Conservation (phyloP, 2,888 invertebrate genomes). For the Himalopsyche kuldschensis region DNA sequence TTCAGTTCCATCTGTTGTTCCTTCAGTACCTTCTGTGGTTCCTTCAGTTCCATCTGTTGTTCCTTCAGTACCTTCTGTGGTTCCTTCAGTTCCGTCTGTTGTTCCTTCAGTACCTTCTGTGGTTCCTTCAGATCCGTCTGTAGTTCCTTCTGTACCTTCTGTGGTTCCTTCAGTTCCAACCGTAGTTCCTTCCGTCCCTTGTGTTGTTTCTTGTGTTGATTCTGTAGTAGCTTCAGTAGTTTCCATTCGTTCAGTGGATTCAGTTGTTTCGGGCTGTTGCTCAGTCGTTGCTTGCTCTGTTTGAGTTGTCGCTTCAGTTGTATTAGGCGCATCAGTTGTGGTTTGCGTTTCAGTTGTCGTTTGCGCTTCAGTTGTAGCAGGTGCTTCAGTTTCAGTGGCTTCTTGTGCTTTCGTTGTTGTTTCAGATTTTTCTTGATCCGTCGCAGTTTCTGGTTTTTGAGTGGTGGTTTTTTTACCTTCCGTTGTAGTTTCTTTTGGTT, state of each 20-base stretch:
- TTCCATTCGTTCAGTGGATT: conserved; percentile 38
- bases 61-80: conserved; percentile 39
- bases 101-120: conserved; percentile 36
- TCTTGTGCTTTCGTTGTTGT: conserved; percentile 41
- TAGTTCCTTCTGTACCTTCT: conserved; percentile 40
- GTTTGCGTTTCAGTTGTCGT: conserved; percentile 22
- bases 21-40: conserved; percentile 42
- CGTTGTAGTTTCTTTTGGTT: conserved; percentile 39
- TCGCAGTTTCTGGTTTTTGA: conserved; percentile 32
- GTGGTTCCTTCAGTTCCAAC: conserved; percentile 40
- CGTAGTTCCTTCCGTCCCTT: conserved; percentile 30
- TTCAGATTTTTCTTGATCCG: conserved; percentile 35
- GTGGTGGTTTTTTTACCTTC: conserved; percentile 41
- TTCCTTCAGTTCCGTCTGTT: conserved; percentile 41
- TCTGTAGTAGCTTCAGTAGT: conserved; percentile 39
- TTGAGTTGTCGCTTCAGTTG: conserved; percentile 38
- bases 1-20: conserved; percentile 37
- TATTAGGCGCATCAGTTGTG: conserved; percentile 19
- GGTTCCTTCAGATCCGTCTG: conserved; percentile 12
- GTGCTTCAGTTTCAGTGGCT: conserved; percentile 39
- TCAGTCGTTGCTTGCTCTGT: conserved; percentile 34
- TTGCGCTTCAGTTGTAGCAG: conserved; percentile 39
- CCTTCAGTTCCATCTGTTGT: too few species aligned
- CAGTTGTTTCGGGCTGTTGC: conserved; percentile 39
- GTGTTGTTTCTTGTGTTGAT: background rate